phyloP scores from a whole-genome alignment of 2,113 vertebrate genomes.

The Nestor notabilis region DNA sequence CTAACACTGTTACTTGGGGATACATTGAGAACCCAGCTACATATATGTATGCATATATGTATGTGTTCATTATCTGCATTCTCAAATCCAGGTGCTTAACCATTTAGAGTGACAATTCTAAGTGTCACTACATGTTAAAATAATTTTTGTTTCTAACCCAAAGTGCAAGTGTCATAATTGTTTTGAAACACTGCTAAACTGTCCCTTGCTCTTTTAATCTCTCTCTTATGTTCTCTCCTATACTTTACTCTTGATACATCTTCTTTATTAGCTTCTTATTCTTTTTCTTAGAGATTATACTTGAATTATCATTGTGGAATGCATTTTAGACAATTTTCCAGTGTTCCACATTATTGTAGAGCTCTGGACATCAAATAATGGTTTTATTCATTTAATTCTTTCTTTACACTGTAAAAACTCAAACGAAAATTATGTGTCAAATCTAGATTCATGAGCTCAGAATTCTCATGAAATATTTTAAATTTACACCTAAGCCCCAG shows the following conservation, averaged over 20 bases:
- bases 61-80: neutral
- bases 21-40: neutral
- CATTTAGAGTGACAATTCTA: neutral
- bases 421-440: neutral
- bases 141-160: neutral
- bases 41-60: neutral
- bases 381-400: neutral
- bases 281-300: neutral
- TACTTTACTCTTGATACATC: neutral
- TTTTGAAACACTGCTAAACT: neutral
- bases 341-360: neutral
- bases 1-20: neutral
- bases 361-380: neutral
- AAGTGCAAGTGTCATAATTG: rapidly evolving
- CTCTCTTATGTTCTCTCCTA: neutral
- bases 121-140: neutral
- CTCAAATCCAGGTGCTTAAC: neutral
- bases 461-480: neutral
- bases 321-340: neutral
- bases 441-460: neutral
- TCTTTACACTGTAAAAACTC: neutral
- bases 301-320: neutral
- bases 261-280: neutral
- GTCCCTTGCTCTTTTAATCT: neutral
- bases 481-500: neutral